These are phyloP conservation scores for Peromyscus nudipes DNA, from an alignment of 2,797 vertebrate genomes.

Conservation along the genomic window DNA sequence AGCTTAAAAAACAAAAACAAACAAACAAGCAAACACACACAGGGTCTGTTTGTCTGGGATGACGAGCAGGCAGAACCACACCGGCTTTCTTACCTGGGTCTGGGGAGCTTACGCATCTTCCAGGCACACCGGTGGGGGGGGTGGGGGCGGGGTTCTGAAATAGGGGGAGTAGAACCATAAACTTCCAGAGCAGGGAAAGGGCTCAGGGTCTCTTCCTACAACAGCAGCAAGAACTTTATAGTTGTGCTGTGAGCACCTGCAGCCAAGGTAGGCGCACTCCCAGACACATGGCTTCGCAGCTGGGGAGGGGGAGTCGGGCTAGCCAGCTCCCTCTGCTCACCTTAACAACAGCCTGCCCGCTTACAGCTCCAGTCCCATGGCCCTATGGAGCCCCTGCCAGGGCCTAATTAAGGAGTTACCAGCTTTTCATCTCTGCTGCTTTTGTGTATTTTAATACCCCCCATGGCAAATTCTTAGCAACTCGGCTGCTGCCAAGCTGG, in stretches of 20 bases:
- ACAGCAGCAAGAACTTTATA: not conserved
- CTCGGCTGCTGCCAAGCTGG: conserved; percentile 4
- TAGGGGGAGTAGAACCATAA: not conserved
- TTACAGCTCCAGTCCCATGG: not conserved
- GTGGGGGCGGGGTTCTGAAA: not conserved
- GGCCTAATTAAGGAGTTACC: not conserved
- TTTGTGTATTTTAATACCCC: conserved; percentile 33
- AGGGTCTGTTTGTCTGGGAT: not conserved
- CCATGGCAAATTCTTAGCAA: not conserved
- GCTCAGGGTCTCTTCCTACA: not conserved
- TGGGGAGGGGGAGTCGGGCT: too few relatives aligned
- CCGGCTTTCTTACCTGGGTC: not conserved
- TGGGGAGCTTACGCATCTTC: not conserved
- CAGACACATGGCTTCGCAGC: not conserved
- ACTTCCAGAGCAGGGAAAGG: not conserved
- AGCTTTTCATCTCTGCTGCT: conserved; percentile 21
- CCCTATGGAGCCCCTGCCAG: not conserved
- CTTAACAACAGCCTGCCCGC: not conserved
- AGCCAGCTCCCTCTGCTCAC: not conserved
- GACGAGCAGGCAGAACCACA: not conserved
- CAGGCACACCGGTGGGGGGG: not conserved
- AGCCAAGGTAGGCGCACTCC: not conserved
- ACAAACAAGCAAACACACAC: not conserved
- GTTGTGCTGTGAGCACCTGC: not conserved
- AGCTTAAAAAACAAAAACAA: not conserved